These are phyloP conservation scores for Macquaria ambigua DNA, from an alignment of 2,113 vertebrate species.

Conservation along the genomic window DNA sequence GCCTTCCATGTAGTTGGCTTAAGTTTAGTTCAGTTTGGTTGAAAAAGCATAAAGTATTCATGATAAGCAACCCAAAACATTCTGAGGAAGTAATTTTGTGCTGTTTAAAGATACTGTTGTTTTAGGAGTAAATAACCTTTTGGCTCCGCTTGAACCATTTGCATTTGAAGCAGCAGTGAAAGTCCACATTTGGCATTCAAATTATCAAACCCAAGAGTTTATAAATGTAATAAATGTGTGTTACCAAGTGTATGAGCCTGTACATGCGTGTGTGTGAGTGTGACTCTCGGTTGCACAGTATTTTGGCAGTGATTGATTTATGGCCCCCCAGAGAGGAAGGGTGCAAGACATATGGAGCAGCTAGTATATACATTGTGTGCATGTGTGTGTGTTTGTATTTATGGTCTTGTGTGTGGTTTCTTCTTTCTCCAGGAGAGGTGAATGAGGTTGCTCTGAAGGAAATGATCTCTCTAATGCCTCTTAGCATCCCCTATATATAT, in stretches of 20 bases:
- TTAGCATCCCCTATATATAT: slow-evolving; percentile 17
- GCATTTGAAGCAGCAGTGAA: slow-evolving; percentile 30
- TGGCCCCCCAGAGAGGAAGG: slow-evolving; percentile 37
- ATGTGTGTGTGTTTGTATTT: slow-evolving; percentile 38
- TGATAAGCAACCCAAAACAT: slow-evolving; percentile 6
- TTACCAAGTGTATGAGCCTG: slow-evolving; percentile 11
- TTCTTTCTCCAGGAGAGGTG: slow-evolving; percentile 43
- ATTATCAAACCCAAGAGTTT: slow-evolving; percentile 32
- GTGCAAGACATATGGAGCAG: slow-evolving; percentile 48
- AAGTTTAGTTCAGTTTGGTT: slow-evolving; percentile 7
- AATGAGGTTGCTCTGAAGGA: slow-evolving; percentile 52
- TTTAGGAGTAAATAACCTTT: slow-evolving; percentile 37
- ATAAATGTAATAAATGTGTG: slow-evolving; percentile 52
- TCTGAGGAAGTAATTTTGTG: slow-evolving; percentile 7
- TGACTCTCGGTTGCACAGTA: slow-evolving; percentile 23
- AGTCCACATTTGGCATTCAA: slow-evolving; percentile 54
- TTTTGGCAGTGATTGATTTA: slow-evolving; percentile 77
- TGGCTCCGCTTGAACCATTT: neutral
- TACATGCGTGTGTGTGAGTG: slow-evolving; percentile 11
- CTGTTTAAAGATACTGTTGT: slow-evolving; percentile 38
- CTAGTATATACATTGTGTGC: slow-evolving; percentile 22
- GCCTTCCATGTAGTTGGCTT: slow-evolving; percentile 32
- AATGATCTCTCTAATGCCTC: slow-evolving; percentile 31
- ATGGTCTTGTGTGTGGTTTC: slow-evolving; percentile 28
- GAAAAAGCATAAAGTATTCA: neutral